phyloP scores from a whole-genome alignment of 2,888 invertebrate species.

The Bugula neritina region DNA sequence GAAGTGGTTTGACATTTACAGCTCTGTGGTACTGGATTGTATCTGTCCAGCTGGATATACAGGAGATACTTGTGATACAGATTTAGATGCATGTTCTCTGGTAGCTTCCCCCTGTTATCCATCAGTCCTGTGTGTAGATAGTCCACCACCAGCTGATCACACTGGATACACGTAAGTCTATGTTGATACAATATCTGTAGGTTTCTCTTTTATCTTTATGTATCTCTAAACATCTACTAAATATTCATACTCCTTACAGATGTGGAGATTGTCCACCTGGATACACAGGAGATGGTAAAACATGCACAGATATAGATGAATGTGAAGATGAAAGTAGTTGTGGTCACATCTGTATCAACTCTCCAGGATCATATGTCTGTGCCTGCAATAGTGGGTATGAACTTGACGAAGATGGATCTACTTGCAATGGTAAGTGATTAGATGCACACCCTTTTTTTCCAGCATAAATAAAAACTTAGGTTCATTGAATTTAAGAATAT shows the following conservation, averaged over 20 bases:
- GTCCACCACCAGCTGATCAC: slow-evolving; percentile 18
- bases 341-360: slow-evolving; percentile 46
- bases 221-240: no score
- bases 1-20: no score
- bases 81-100: slow-evolving; percentile 13
- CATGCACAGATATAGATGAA: slow-evolving; percentile 43
- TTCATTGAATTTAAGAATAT: no score
- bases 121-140: slow-evolving; percentile 18
- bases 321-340: slow-evolving; percentile 41
- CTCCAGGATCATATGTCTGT: slow-evolving; percentile 22
- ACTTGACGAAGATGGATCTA: slow-evolving; percentile 2
- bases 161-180: slow-evolving; percentile 20
- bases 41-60: slow-evolving; percentile 26
- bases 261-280: slow-evolving; percentile 25
- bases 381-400: slow-evolving; percentile 5
- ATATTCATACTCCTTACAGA: no score
- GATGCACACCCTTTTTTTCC: no score
- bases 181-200: no score
- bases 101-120: slow-evolving; percentile 24
- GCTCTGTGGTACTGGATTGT: slow-evolving; percentile 6
- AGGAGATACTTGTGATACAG: slow-evolving; percentile 10
- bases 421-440: slow-evolving; percentile 4
- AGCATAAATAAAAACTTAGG: no score
- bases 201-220: no score
- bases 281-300: slow-evolving; percentile 25